phyloP scores from a whole-genome alignment of 2,113 vertebrate genomes.

The Phoxinus phoxinus region DNA sequence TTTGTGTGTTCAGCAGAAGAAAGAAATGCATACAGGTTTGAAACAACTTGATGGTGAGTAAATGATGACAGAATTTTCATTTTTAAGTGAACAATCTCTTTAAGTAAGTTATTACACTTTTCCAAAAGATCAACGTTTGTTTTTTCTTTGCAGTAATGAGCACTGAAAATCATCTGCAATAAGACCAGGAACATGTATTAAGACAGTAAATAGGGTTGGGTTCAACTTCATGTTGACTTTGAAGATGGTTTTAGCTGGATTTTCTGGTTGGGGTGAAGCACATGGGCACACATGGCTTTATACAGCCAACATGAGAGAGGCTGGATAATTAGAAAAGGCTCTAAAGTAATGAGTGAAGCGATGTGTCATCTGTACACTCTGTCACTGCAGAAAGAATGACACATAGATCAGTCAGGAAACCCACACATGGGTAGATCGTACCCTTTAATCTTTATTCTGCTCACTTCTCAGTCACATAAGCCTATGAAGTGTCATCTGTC shows the following conservation, averaged over 20 bases:
- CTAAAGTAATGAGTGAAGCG: not conserved
- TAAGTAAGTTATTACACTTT: not conserved
- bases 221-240: not conserved
- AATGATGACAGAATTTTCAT: too few relatives aligned
- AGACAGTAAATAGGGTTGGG: not conserved
- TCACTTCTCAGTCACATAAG: not conserved
- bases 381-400: not conserved
- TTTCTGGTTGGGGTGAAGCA: not conserved
- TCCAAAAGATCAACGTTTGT: not conserved
- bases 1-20: too few relatives aligned
- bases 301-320: not conserved
- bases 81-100: too few relatives aligned
- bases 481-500: conserved; percentile 11
- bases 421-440: not conserved
- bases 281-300: not conserved
- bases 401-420: conserved; percentile 2
- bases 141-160: not conserved
- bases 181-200: not conserved
- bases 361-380: conserved; percentile 9
- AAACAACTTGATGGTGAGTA: too few relatives aligned
- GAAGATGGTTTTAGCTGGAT: not conserved
- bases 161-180: not conserved
- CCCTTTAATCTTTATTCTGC: conserved; percentile 2
- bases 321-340: conserved; percentile 4
- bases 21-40: too few relatives aligned